These are phyloP conservation scores for Cynoglossus semilaevis DNA, from an alignment of 2,113 vertebrate genomes.

Conservation along the genomic window DNA sequence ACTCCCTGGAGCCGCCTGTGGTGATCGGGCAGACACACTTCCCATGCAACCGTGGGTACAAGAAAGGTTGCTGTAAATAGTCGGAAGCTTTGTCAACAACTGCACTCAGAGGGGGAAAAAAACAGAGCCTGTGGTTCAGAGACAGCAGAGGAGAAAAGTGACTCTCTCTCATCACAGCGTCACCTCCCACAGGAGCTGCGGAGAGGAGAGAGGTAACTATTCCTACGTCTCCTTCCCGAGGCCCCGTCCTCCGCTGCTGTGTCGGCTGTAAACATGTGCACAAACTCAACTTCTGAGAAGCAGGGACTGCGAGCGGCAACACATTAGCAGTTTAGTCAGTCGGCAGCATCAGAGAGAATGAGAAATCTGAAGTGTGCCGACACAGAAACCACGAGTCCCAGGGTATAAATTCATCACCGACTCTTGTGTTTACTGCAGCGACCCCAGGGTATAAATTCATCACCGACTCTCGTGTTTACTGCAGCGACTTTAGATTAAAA, in stretches of 20 bases:
- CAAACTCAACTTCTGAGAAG: constrained; percentile 9
- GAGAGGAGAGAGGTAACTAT: constrained; percentile 29
- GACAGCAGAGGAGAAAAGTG: constrained; percentile 46
- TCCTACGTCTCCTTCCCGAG: constrained; percentile 29
- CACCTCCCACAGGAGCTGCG: constrained; percentile 46
- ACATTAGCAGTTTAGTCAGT: constrained; percentile 37
- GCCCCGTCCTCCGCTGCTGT: not conserved
- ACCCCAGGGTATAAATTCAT: constrained; percentile 43
- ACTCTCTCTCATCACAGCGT: constrained; percentile 34
- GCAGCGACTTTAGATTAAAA: constrained; percentile 21
- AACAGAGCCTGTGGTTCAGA: constrained; percentile 52
- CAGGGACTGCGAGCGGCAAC: constrained; percentile 4
- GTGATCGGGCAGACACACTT: constrained; percentile 28
- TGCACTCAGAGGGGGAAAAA: constrained; percentile 20
- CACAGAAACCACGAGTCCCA: constrained; percentile 26
- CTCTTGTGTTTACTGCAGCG: constrained; percentile 29
- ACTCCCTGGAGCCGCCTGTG: not conserved
- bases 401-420: constrained; percentile 40
- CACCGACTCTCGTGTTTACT: constrained; percentile 36
- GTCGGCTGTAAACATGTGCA: not conserved
- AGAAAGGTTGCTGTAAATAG: constrained; percentile 39
- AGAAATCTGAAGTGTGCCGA: constrained; percentile 33
- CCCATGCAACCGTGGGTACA: constrained; percentile 12
- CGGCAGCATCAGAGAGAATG: constrained; percentile 54
- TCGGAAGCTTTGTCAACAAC: constrained; percentile 50